Conservation (phyloP, 2,888 invertebrate species). For the Cheilosia variabilis region DNA sequence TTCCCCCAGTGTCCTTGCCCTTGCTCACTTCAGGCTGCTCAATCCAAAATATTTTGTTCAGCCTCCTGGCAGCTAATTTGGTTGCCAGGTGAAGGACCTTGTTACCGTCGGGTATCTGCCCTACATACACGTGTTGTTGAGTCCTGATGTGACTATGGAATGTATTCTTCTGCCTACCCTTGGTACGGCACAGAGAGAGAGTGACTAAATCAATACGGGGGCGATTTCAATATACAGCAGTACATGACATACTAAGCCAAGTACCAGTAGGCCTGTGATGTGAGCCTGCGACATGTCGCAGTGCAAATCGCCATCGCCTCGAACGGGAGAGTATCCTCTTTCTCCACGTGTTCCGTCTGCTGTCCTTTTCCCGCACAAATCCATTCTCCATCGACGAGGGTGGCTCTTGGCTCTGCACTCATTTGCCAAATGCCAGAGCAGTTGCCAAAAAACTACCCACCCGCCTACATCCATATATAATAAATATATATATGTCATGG, state of each 20-base stretch:
- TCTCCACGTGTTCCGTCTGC: neutral
- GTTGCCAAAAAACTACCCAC: slow-evolving; percentile 53
- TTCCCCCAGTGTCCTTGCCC: slow-evolving; percentile 52
- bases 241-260: slow-evolving; percentile 58
- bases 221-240: neutral
- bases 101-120: slow-evolving; percentile 58
- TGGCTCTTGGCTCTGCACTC: slow-evolving; percentile 15
- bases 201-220: slow-evolving; percentile 47
- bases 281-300: slow-evolving; percentile 31
- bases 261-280: slow-evolving; percentile 44
- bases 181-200: slow-evolving; percentile 3
- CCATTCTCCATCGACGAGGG: neutral
- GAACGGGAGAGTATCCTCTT: slow-evolving; percentile 12
- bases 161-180: neutral
- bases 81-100: slow-evolving; percentile 70
- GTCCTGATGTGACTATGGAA: slow-evolving; percentile 17
- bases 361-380: slow-evolving; percentile 24
- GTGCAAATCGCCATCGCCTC: slow-evolving; percentile 2
- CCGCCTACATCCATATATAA: neutral
- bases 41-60: slow-evolving; percentile 26
- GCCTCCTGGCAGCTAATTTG: slow-evolving; percentile 42
- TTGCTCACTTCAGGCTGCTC: slow-evolving; percentile 42
- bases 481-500: neutral
- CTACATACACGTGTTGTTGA: slow-evolving; percentile 55
- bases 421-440: slow-evolving; percentile 27